These are phyloP conservation scores for Papilio protenor DNA, from an alignment of 2,888 invertebrate genomes.

Conservation along the genomic window DNA sequence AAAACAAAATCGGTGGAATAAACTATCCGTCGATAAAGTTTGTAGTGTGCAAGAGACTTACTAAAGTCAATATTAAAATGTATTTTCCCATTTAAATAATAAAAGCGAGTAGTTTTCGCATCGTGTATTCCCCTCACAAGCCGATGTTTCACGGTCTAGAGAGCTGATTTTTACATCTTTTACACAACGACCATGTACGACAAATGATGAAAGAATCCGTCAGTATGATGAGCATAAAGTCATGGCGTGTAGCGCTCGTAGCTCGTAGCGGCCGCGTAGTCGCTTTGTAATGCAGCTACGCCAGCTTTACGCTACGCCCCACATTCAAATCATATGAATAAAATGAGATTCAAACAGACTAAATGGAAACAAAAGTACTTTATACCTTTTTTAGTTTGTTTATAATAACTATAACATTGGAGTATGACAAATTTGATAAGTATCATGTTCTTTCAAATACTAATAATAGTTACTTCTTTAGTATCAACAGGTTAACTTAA, in stretches of 20 bases:
- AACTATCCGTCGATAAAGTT: no score
- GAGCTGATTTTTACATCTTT: conserved; percentile 20
- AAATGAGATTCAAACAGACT: not conserved
- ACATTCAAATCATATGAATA: conserved; percentile 29
- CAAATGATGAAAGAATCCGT: conserved; percentile 22
- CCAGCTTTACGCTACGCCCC: conserved; percentile 14
- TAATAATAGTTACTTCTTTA: not conserved
- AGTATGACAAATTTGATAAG: not conserved
- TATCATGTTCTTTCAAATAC: not conserved
- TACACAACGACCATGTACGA: conserved; percentile 12
- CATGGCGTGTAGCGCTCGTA: conserved; percentile 10
- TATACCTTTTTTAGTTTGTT: not conserved
- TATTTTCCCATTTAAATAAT: not conserved
- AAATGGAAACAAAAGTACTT: not conserved
- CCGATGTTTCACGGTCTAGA: conserved; percentile 5
- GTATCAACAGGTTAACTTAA: not conserved
- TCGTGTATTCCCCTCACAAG: not conserved
- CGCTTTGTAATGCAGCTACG: conserved; percentile 11
- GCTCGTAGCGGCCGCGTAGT: not conserved
- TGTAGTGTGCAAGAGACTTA: not conserved
- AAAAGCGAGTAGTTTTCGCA: conserved; percentile 3
- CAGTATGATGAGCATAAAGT: conserved; percentile 17
- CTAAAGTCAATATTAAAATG: not conserved
- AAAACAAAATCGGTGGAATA: no score
- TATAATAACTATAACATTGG: not conserved